A percentile compares a stretch with the other conserved stretches of the same genome.
phyloP scores from a whole-genome alignment of 2,888 invertebrate species.

The Augochlorella aurata region DNA sequence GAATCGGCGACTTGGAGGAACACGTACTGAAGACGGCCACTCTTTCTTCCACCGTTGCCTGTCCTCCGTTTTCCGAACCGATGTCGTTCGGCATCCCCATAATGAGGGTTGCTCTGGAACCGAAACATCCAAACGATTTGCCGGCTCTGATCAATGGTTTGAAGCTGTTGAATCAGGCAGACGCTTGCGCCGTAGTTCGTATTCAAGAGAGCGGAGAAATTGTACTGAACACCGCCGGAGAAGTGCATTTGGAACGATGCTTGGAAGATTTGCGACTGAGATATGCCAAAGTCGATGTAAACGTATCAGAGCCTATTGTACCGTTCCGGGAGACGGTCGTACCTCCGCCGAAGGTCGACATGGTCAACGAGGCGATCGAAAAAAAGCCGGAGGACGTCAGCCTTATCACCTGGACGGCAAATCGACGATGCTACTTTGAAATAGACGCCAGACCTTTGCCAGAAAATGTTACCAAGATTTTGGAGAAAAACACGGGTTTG shows the following conservation, averaged over 20 bases:
- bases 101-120: constrained; percentile 95
- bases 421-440: constrained; percentile 88
- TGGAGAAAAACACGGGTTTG: constrained; percentile 88
- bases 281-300: constrained; percentile 93
- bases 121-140: constrained; percentile 90
- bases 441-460: constrained; percentile 92
- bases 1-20: constrained; percentile 93
- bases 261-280: constrained; percentile 93
- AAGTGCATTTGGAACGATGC: constrained; percentile 98
- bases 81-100: constrained; percentile 92
- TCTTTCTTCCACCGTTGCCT: constrained; percentile 89
- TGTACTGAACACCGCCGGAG: constrained; percentile 96
- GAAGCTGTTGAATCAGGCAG: constrained; percentile 94
- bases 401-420: constrained; percentile 85
- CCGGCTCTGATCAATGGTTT: constrained; percentile 89
- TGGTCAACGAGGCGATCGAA: constrained; percentile 93
- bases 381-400: constrained; percentile 83
- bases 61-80: constrained; percentile 94
- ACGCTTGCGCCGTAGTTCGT: constrained; percentile 95
- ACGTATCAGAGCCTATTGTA: constrained; percentile 97
- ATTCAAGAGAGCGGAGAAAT: constrained; percentile 97
- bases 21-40: constrained; percentile 95
- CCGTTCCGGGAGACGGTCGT: constrained; percentile 97
- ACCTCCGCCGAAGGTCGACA: constrained; percentile 89
- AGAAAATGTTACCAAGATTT: constrained; percentile 85